Evolutionary conservation across 53 echinoderm and acorn worm genomes (phyloP).

Genomic region (Stichopus horrens): DNA sequence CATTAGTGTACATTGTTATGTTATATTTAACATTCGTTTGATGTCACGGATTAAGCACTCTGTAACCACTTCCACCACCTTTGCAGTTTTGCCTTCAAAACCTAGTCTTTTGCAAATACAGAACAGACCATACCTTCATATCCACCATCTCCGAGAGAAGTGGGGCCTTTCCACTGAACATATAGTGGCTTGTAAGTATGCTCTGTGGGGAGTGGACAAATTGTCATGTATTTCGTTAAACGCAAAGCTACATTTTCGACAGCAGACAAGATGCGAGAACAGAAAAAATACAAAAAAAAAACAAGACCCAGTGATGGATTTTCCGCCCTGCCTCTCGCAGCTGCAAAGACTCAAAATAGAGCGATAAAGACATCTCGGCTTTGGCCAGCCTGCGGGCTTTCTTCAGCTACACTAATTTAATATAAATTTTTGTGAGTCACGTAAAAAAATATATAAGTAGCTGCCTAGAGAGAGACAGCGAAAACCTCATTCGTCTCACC

Average conservation of each 20-base stretch:
- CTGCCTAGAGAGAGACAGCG: not conserved
- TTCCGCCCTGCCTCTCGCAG: not conserved
- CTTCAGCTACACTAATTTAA: not conserved
- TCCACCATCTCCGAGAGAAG: not conserved
- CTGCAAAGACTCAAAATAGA: not conserved
- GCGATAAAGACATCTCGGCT: slow-evolving; percentile 14
- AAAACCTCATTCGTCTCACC: not conserved
- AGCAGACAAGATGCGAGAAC: not conserved
- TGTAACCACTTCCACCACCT: no score
- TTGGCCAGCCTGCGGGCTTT: not conserved
- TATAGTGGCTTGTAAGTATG: not conserved
- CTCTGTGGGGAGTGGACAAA: not conserved
- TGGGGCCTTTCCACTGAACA: not conserved
- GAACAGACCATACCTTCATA: no score
- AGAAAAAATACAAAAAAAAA: not conserved
- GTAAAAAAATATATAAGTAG: not conserved
- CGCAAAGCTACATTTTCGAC: not conserved
- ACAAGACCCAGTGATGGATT: not conserved
- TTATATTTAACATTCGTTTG: no score
- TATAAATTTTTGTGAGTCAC: not conserved
- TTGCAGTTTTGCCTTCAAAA: no score
- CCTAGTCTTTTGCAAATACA: no score
- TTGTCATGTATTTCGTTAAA: not conserved
- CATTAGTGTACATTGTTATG: no score
- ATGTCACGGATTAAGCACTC: no score